A percentile compares a stretch with the other conserved stretches of the same genome.
Evolutionary conservation across 2,888 invertebrate species (phyloP).

Genomic region (Hypercompe scribonia): DNA sequence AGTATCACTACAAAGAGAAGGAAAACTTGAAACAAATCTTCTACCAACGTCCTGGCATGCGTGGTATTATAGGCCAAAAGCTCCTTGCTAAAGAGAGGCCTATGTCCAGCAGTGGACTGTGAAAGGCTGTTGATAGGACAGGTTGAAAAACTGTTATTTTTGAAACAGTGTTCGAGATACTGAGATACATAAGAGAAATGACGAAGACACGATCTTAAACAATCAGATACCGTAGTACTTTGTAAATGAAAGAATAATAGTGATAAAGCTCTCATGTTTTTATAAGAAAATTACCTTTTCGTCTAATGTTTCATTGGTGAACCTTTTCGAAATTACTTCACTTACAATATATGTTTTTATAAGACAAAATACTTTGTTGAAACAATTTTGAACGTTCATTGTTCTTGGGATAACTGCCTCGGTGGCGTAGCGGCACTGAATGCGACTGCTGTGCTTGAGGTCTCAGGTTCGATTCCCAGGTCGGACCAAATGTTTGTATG

Average conservation of each 20-base stretch:
- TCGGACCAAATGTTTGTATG: no score
- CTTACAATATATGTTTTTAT: not conserved
- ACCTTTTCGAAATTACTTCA: constrained; percentile 2
- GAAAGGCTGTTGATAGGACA: no score
- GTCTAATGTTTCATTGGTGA: not conserved
- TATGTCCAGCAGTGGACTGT: no score
- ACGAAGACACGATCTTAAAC: not conserved
- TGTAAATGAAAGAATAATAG: constrained; percentile 19
- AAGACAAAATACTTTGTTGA: not conserved
- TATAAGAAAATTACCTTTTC: constrained; percentile 11
- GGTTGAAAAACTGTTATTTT: not conserved
- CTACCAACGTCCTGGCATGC: no score
- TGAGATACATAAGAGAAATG: constrained; percentile 3
- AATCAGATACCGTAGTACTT: constrained; percentile 4
- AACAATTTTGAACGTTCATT: not conserved
- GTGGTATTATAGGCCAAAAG: no score
- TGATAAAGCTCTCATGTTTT: constrained; percentile 17
- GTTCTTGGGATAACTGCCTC: no score
- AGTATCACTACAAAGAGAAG: no score
- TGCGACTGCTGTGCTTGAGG: no score
- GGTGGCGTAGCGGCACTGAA: no score
- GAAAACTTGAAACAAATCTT: no score
- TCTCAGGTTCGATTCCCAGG: no score
- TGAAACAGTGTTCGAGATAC: not conserved
- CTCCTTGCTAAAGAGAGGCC: no score